These are phyloP conservation scores for Taenaris catops DNA, from an alignment of 2,888 invertebrate species.

Conservation along the genomic window DNA sequence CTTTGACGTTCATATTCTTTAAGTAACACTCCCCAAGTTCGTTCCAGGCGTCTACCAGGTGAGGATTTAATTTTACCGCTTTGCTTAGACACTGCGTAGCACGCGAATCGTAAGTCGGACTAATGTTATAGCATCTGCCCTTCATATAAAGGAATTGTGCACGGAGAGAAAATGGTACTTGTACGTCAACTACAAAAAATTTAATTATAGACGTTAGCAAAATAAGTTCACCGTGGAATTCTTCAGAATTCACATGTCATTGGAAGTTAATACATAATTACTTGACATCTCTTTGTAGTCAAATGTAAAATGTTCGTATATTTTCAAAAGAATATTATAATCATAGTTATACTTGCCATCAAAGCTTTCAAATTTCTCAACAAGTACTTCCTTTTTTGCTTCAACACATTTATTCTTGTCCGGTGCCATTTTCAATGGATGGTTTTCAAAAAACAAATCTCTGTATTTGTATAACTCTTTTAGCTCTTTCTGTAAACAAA, in stretches of 20 bases:
- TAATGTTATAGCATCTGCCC: constrained; percentile 87
- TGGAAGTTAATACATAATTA: no score
- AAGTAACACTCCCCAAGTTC: constrained; percentile 94
- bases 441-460: constrained; percentile 89
- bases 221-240: no score
- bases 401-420: constrained; percentile 83
- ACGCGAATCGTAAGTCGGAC: constrained; percentile 82
- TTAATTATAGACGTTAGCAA: no score
- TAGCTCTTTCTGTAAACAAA: constrained; percentile 81
- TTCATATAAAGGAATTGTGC: constrained; percentile 85
- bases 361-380: constrained; percentile 82
- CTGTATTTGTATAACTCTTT: constrained; percentile 83
- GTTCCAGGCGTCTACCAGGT: constrained; percentile 91
- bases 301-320: no score
- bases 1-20: constrained; percentile 89
- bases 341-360: constrained; percentile 65
- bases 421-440: constrained; percentile 83
- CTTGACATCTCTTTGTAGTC: no score
- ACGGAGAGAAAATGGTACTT: constrained; percentile 48
- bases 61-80: constrained; percentile 91
- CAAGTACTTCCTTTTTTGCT: constrained; percentile 79
- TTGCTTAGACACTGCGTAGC: constrained; percentile 88
- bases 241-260: no score
- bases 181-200: constrained; percentile 40
- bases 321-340: no score